A percentile compares a stretch with the other conserved stretches of the same genome.
These are phyloP conservation scores for Agonopterix subpropinquella DNA, from an alignment of 2,888 invertebrate genomes.

Conservation along the genomic window DNA sequence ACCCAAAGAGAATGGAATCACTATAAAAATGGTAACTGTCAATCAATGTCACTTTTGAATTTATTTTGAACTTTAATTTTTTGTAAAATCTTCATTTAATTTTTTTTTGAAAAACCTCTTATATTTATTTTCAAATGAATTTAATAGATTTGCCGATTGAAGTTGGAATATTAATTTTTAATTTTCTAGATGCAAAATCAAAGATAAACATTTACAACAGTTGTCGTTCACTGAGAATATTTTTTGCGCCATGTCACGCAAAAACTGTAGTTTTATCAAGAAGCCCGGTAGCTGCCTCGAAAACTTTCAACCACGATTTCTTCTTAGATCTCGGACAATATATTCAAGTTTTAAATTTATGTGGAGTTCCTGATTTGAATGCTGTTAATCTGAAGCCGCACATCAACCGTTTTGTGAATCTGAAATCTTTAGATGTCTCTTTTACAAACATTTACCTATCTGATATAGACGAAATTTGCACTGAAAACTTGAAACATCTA, in stretches of 20 bases:
- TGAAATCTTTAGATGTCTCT: conserved; percentile 30
- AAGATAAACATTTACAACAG: conserved; percentile 22
- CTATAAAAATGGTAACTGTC: conserved; percentile 1
- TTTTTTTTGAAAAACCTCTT: background rate
- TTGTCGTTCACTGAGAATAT: conserved; percentile 19
- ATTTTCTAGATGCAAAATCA: conserved; percentile 18
- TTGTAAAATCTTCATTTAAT: conserved; percentile 4
- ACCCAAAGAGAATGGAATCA: background rate
- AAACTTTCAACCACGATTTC: conserved; percentile 21
- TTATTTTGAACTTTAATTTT: conserved; percentile 3
- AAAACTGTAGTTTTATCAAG: conserved; percentile 23
- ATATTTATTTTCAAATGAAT: conserved; percentile 2
- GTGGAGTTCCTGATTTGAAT: conserved; percentile 28
- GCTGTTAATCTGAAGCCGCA: conserved; percentile 20
- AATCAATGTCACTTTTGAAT: conserved; percentile 2
- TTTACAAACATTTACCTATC: conserved; percentile 32
- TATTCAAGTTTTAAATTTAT: conserved; percentile 26
- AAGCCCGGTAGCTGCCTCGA: conserved; percentile 22
- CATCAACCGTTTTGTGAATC: conserved; percentile 18
- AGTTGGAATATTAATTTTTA: conserved; percentile 20
- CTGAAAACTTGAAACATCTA: conserved; percentile 23
- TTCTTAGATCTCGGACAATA: conserved; percentile 21
- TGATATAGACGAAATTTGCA: conserved; percentile 27
- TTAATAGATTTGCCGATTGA: conserved; percentile 11
- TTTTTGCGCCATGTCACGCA: conserved; percentile 26